These are phyloP conservation scores for Pollenia griseotomentosa DNA, from an alignment of 2,888 invertebrate species.

Conservation along the genomic window DNA sequence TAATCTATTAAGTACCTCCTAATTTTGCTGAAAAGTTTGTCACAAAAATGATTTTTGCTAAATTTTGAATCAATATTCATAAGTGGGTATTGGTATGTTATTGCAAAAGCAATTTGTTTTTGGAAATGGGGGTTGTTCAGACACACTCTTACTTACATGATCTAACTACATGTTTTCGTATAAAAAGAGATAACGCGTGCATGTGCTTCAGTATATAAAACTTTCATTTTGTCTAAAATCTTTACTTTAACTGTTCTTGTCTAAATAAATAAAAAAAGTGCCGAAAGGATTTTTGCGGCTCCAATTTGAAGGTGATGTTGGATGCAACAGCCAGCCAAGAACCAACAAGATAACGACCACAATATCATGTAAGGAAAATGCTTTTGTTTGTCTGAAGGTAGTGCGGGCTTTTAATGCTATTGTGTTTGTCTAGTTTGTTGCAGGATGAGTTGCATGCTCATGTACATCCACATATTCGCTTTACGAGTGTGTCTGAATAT, in stretches of 20 bases:
- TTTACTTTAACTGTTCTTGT: neutral
- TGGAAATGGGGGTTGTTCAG: too few species aligned
- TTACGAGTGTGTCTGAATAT: neutral
- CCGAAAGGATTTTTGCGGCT: neutral
- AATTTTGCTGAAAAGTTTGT: too few species aligned
- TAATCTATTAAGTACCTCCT: too few species aligned
- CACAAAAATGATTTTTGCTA: too few species aligned
- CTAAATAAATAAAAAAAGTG: neutral
- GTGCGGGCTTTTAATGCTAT: neutral
- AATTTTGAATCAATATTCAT: too few species aligned
- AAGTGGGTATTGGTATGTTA: too few species aligned
- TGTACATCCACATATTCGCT: neutral
- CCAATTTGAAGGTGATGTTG: neutral
- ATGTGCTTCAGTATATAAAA: too few species aligned
- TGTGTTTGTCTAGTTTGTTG: neutral
- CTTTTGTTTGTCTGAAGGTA: neutral
- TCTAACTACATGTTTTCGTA: too few species aligned
- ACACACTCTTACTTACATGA: too few species aligned
- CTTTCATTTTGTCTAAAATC: too few species aligned
- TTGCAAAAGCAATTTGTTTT: too few species aligned
- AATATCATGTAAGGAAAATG: neutral
- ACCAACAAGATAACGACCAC: constrained; percentile 1
- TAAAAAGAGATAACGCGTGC: too few species aligned
- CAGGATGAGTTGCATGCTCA: neutral
- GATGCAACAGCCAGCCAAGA: neutral